Base-by-base conservation (phyloP, 2,888 invertebrate species). In the Trachelus iudaicus region DNA sequence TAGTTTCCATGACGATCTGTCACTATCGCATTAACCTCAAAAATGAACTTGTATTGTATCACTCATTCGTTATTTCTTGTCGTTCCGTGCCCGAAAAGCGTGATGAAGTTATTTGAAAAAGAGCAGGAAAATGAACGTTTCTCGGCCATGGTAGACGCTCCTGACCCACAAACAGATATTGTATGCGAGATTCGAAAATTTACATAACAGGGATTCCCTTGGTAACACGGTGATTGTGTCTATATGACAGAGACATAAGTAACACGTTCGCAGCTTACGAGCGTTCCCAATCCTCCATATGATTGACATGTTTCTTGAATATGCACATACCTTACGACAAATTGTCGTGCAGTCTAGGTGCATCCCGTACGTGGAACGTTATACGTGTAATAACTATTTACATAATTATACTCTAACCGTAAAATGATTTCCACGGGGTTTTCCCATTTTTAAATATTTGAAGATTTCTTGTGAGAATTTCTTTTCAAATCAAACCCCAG, bases 171-270 rank as follows among this genome's bases (percentile, higher is more conserved):
- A 71, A 71, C 71, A 34, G 31, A 34, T 23, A 71, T 71, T 71
- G 71, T 71, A 31, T 71, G 71, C 71, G 33, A 23, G 71, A 71
- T 31, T 34, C 31, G 4, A 71, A 71, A 71, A 71, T 71, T 71
- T 71, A 71, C 71, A 71, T 71, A 71, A 71, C 31, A 31, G 71
- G 71, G 33, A 71, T 71, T 34, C 33, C 34, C 71, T 34, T 56
- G 56, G 56, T 56, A 56, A 56, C 56, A 23, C 56, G 56, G 23
- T 56, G 56, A 56, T 56, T 56, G 56, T 56, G 56, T 56, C 56
- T 56, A 56, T 56, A 56, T 56, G 23, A 56, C 56, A 56, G 56
- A 56, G 23, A 56, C 56, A 56, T 23, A 56, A 56, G 56, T 23
- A 56, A 56, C 23, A 56, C 56, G 56, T 56, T 56, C 56, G 23